These are phyloP conservation scores for Thera britannica DNA, from an alignment of 2,888 invertebrate species.

Conservation along the genomic window DNA sequence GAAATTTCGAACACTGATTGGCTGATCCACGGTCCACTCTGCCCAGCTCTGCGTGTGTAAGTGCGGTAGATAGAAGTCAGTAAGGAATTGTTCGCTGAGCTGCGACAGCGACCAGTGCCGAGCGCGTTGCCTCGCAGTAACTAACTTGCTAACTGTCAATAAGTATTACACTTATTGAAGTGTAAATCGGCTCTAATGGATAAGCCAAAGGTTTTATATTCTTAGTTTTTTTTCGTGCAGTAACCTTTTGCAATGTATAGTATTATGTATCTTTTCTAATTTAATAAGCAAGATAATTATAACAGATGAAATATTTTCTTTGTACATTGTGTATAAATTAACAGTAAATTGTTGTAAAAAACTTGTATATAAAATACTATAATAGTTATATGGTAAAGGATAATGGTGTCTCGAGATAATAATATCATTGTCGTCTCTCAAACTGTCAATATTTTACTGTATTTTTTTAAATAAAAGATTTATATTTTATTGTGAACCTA, in stretches of 20 bases:
- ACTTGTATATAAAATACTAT: constrained; percentile 29
- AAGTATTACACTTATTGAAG: no score
- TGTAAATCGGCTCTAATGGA: constrained; percentile 50
- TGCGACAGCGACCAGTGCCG: not conserved
- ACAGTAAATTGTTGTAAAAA: constrained; percentile 72
- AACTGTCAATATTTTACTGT: constrained; percentile 35
- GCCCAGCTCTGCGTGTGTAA: not conserved
- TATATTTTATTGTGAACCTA: constrained; percentile 38
- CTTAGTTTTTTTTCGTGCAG: constrained; percentile 79
- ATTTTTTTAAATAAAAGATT: constrained; percentile 37
- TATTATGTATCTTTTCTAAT: constrained; percentile 67
- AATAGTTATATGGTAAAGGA: constrained; percentile 52
- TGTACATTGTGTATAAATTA: constrained; percentile 81
- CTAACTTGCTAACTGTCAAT: not conserved
- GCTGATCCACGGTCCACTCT: no score
- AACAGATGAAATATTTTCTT: constrained; percentile 62
- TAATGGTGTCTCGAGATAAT: constrained; percentile 49
- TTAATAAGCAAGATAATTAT: constrained; percentile 60
- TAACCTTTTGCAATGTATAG: constrained; percentile 82
- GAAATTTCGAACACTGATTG: no score
- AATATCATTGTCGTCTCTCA: constrained; percentile 31
- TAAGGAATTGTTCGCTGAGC: not conserved
- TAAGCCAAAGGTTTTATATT: constrained; percentile 75
- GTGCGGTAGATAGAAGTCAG: not conserved
- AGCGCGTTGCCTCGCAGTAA: no score